Conservation (phyloP, 92 coral and sea anemone species). For the Phenganax stokvisi region DNA sequence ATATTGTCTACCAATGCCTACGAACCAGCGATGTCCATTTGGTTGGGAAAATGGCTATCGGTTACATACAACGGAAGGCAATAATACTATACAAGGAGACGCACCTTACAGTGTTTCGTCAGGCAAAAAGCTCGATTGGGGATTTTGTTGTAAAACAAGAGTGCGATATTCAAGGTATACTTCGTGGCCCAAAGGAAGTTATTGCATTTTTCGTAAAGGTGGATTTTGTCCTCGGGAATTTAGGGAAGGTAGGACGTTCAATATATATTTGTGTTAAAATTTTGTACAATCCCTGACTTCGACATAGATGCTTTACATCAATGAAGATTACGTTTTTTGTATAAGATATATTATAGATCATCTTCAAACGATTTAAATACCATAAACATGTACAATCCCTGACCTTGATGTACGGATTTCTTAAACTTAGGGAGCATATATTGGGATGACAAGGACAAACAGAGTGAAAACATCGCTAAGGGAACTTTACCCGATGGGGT, state of each 20-base stretch:
- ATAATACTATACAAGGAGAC: neutral
- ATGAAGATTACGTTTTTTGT: too few species aligned
- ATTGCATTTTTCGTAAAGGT: conserved; percentile 61
- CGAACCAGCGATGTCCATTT: conserved; percentile 12
- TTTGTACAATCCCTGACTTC: too few species aligned
- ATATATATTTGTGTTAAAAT: too few species aligned
- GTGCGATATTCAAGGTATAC: neutral
- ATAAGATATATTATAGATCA: too few species aligned
- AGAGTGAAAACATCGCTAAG: conserved; percentile 43
- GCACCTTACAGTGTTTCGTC: neutral
- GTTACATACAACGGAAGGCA: neutral
- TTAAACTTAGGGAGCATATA: conserved; percentile 32
- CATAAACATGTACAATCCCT: too few species aligned
- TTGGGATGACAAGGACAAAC: conserved; percentile 62
- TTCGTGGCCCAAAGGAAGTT: conserved; percentile 47
- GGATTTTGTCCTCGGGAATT: conserved; percentile 52
- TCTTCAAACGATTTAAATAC: too few species aligned
- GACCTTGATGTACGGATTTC: neutral
- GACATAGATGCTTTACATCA: too few species aligned
- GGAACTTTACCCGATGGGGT: conserved; percentile 63
- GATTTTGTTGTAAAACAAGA: conserved; percentile 24
- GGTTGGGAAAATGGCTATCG: conserved; percentile 23
- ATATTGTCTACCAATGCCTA: conserved; percentile 30
- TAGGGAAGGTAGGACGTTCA: conserved; percentile 23
- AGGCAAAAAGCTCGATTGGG: conserved; percentile 6